A percentile compares a stretch with the other conserved stretches of the same genome.
phyloP scores from a whole-genome alignment of 2,797 vertebrate genomes.

The Loriculus beryllinus region DNA sequence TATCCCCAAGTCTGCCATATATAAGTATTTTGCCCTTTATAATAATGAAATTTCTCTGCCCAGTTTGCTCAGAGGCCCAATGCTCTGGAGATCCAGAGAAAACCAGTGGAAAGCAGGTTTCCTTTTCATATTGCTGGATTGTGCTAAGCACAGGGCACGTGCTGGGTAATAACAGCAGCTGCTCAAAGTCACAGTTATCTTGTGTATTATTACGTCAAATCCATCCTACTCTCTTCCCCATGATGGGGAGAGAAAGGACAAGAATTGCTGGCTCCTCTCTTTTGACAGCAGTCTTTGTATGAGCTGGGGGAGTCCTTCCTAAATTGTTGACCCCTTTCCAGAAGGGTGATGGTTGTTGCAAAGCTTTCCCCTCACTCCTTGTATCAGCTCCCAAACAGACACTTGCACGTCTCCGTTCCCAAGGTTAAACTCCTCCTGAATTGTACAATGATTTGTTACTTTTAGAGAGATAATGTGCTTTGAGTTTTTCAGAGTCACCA shows the following conservation, averaged over 20 bases:
- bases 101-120: not conserved
- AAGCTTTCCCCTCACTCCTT: not conserved
- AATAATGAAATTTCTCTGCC: not conserved
- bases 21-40: not conserved
- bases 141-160: not conserved
- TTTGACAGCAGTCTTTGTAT: not conserved
- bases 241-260: not conserved
- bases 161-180: not conserved
- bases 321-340: not conserved
- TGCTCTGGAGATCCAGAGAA: not conserved
- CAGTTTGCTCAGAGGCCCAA: not conserved
- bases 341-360: not conserved
- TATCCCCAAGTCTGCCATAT: not conserved
- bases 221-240: not conserved
- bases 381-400: not conserved
- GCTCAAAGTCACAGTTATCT: not conserved
- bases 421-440: not conserved
- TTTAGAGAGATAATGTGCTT: not conserved
- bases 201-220: fast-evolving
- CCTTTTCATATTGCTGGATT: not conserved
- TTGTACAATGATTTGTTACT: not conserved
- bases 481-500: not conserved
- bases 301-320: not conserved
- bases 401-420: not conserved
- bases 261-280: not conserved